Percentiles rank a stretch among this genome's conserved stretches.
Conservation (phyloP, 2,888 invertebrate species). For the Ariolimax columbianus region DNA sequence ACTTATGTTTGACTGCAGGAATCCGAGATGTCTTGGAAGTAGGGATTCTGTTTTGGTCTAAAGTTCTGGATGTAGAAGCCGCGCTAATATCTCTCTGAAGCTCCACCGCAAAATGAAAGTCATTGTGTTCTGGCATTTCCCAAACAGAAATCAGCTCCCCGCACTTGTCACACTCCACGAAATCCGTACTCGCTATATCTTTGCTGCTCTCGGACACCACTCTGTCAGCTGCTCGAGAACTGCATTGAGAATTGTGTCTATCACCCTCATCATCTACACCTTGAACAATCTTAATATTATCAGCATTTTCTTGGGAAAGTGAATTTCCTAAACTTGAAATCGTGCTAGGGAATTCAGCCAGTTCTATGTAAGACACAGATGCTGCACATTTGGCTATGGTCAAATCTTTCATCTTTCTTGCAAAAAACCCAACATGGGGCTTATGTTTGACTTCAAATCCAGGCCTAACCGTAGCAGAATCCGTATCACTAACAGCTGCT, state of each 20-base stretch:
- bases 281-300: neutral
- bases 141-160: constrained; percentile 82
- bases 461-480: neutral
- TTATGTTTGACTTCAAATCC: neutral
- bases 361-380: neutral
- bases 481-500: neutral
- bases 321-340: neutral
- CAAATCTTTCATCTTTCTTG: constrained; percentile 27
- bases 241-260: neutral
- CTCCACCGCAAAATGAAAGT: constrained; percentile 90
- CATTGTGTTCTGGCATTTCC: constrained; percentile 87
- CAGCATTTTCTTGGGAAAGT: neutral
- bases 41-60: neutral
- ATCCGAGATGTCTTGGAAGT: neutral
- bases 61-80: neutral
- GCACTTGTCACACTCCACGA: constrained; percentile 84
- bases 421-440: constrained; percentile 26
- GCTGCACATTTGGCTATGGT: neutral
- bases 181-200: constrained; percentile 34
- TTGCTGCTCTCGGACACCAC: neutral
- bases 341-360: neutral
- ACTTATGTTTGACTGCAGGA: constrained; percentile 24
- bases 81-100: constrained; percentile 77
- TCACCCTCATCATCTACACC: neutral
- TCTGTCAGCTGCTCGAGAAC: neutral